Evolutionary conservation across 2,888 invertebrate species (phyloP), one percentile per base, ranked within the genome.

Genomic region (Beris chalybata): DNA sequence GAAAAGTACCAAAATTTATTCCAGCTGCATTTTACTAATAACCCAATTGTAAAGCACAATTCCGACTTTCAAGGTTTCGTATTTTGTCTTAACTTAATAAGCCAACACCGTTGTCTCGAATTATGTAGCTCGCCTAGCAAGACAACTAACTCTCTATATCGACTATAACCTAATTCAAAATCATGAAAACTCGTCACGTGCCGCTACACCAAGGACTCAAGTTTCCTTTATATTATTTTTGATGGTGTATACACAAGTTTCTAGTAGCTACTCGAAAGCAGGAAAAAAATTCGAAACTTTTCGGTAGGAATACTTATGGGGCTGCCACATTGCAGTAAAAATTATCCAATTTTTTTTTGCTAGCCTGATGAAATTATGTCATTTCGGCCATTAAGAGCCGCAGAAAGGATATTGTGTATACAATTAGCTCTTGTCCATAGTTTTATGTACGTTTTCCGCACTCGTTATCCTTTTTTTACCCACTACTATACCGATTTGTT

Each of bases 221-320:
- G 61, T 61, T 61, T 61, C 61, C 61, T 61, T 61, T 61, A 50
- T 61, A 22, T 61, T 50, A 61, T 61, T 61, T 47, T 52, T 50
- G 32, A 29, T 61, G 38, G 50, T 50, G 50, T 43, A 38, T 47
- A 47, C 50, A 52, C 38, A 50, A 61, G 61, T 47, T 52, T 59
- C 47, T 48, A 50, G 32, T 54, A 54, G 31, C 32, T 31, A 30
- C 31, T 54, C n/a, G 32, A 31, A 32, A 54, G 31, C 7, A 30
- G 12, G 29, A 22, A 29, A 52, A 52, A 13, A 22, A 11, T 22
- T 7, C 7, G 12, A 22, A 22, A 22, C 22, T 22, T 29, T 7
- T 52, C 5, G 52, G 52, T 22, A 4, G 7, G 2, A 38, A 38
- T 38, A 38, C 38, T 22, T 22, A 22, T 22, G 22, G 22, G 22